Percentiles rank a stretch among this genome's conserved stretches.
These are phyloP conservation scores for Pyralis farinalis DNA, from an alignment of 2,888 invertebrate genomes.

Conservation along the genomic window DNA sequence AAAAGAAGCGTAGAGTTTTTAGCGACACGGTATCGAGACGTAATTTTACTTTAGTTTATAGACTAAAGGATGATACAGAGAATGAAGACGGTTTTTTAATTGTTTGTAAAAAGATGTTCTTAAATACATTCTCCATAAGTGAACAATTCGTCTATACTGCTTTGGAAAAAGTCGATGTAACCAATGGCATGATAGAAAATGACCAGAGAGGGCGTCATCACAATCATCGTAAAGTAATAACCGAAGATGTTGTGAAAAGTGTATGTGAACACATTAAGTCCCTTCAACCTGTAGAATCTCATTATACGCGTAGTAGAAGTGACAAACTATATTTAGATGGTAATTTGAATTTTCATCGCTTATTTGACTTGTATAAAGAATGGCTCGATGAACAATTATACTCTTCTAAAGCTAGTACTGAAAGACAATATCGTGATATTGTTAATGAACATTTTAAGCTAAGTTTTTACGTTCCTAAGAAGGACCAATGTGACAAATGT, in stretches of 20 bases:
- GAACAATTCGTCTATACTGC: conserved; percentile 6
- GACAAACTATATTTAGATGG: conserved; percentile 3
- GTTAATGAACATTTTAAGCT: conserved; percentile 8
- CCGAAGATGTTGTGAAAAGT: conserved; percentile 8
- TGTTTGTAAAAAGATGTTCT: conserved; percentile 12
- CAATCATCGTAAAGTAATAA: too few species aligned
- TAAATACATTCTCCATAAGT: conserved; percentile 10
- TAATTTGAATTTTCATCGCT: too few species aligned
- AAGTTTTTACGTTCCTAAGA: conserved; percentile 5
- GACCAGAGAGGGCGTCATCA: conserved; percentile 9
- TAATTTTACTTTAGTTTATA: conserved; percentile 11
- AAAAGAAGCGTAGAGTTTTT: conserved; percentile 11
- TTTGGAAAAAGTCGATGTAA: conserved; percentile 7
- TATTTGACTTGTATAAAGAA: too few species aligned
- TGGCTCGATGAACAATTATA: too few species aligned
- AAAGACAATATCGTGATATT: too few species aligned
- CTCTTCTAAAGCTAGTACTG: too few species aligned
- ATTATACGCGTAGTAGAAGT: conserved; percentile 1
- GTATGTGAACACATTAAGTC: conserved; percentile 11
- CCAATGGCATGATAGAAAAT: conserved; percentile 3
- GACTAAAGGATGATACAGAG: not conserved
- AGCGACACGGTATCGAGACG: conserved; percentile 8
- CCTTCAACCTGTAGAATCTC: conserved; percentile 1
- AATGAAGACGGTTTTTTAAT: conserved; percentile 3
- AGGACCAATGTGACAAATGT: too few species aligned